Evolutionary conservation across 2,888 invertebrate species (phyloP), one percentile per base, ranked within the genome.

Genomic region (Belgica antarctica): DNA sequence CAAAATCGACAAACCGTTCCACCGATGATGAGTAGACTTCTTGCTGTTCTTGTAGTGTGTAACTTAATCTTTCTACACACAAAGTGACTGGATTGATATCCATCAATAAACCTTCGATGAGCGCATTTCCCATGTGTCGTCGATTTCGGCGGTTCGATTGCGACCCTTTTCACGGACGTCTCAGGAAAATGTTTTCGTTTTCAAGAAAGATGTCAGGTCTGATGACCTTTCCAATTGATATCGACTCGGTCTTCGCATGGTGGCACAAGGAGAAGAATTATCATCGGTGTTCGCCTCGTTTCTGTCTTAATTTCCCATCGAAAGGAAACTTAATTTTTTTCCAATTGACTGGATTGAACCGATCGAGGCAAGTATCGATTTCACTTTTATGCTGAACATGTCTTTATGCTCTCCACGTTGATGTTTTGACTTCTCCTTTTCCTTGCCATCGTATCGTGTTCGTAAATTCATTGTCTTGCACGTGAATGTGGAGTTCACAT

Each of bases 51-150:
- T 52, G 52, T 4, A 52, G 41, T 15, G 3, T 31, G 68, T 31
- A 68, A 68, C 34, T 68, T 34, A 68, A 68, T 68, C 68, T 57
- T 68, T 68, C 57, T n/a, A 27, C n/a, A n/a, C n/a, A n/a, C 59
- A 5, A 17, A 17, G n/a, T 52, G 52, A 17, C 59, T 27, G 59
- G 27, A 59, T 4, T 25, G 59, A 59, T 24, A 59, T 22, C 19
- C 27, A 59, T 25, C 17, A 52, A 52, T 17, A 1, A n/a, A 8
- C 19, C 8, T 57, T 27, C 27, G 63, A n/a, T 66, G 34, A 19
- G 8, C 57, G 31, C 68, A 68, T 57, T 57, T 68, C 68, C 68
- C 68, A 68, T 68, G 52, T 68, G 68, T 68, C 47, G 15, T 62
- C 31, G 17, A n/a, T n/a, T 62, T 27, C 15, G 17, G 52, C 17